Base-by-base conservation (phyloP, 2,113 vertebrate species). In the Delphinus delphis region DNA sequence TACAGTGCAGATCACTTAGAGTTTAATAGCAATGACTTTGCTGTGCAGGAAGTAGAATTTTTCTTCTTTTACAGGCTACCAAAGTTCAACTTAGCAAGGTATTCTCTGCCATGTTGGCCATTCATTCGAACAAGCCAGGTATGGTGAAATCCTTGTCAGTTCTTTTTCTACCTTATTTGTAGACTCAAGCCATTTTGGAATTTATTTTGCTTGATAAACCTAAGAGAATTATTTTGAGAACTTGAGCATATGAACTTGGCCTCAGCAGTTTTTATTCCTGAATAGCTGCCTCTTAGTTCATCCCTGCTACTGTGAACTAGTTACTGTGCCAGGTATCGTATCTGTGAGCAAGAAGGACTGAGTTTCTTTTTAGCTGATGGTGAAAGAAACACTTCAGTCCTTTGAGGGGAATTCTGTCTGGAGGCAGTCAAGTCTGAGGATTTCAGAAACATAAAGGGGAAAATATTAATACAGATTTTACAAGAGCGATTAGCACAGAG, bases 51-150 rank as follows among this genome's bases (percentile, higher is more conserved):
- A 95, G 12, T 95, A 82, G 41, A 81, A 53, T 36, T 77, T 33
- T 93, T 1, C 53, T 96, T 97, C 31, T 97, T 96, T 97, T 98
- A 73, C 97, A 99, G 99, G 99, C 98, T 31, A 98, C 98, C 38
- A 99, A 99, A 97, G 55, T 96, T 92, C 99, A 99, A 60, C 99
- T 99, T 90, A 99, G 99, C 97, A 99, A 99, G 86, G 98, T 99
- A 86, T 99, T 99, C 97, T 99, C 99, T 73, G 90, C 99, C 58
- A 98, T 99, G 99, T 98, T 99, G 81, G 99, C 99, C 6, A 99
- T 99, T 98, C 99, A 99, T 97, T 98, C 99, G 5, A 99, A 99
- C 97, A 99, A 99, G 96, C 99, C 99, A 99, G 99, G 99, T 99
- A 99, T 47, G 94, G 47, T 97, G 65, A 96, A 96, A 73, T 92